Base-by-base conservation (phyloP, 2,888 invertebrate genomes). In the Icerya purchasi region DNA sequence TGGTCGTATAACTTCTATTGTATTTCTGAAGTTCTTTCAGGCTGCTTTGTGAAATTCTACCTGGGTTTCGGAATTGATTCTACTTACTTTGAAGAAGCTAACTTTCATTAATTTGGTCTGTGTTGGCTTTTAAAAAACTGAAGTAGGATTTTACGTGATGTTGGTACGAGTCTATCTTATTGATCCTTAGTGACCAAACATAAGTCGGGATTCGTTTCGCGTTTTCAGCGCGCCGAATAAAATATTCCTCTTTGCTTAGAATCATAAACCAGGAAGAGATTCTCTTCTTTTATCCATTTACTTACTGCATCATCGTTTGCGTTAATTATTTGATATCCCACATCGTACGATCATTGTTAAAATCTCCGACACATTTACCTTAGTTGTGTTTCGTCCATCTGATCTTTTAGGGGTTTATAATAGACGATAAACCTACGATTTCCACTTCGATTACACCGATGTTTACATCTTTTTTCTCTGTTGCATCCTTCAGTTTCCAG, bases 331-430 rank as follows among this genome's bases (percentile, higher is more conserved):
- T n/a, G n/a, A n/a, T n/a, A n/a, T 8, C 36, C 36, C 14, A 36
- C 36, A 36, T 36, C 36, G 36, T 36, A 36, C 14, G 14, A 36
- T 36, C 8, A 14, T 14, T 36, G 14, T 36, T 36, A 14, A 14
- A 36, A 36, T 36, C 36, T 8, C 36, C 36, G 36, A 14, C 36
- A 36, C 5, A 8, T 36, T 8, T 5, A 8, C 36, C 36, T 5
- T n/a, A n/a, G n/a, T n/a, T 5, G 36, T 36, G 36, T 59, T 49
- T 36, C 36, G 50, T 51, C 2, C 25, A 36, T 10, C 70, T n/a
- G n/a, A n/a, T n/a, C n/a, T n/a, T n/a, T n/a, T n/a, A n/a, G n/a
- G n/a, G n/a, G n/a, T n/a, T n/a, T n/a, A n/a, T n/a, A n/a, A n/a
- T n/a, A n/a, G n/a, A n/a, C n/a, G n/a, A n/a, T n/a, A n/a, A n/a